Evolutionary conservation across 2,113 vertebrate genomes (phyloP), one percentile per base, ranked within the genome.

Genomic region (Setophaga kirtlandii): DNA sequence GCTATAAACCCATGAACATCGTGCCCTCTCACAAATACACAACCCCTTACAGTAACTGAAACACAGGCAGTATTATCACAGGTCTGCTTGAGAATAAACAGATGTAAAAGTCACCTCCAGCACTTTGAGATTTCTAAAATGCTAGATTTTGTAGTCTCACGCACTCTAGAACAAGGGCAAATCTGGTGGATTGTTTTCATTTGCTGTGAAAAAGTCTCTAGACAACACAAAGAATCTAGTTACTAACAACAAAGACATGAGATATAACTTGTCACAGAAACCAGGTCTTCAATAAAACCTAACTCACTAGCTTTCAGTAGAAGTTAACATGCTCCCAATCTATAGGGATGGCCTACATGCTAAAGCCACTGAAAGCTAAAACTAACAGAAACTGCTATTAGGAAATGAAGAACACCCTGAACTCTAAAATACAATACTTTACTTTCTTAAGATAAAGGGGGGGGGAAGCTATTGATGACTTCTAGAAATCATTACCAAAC

Each of bases 341-440:
- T 58, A 19, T 28, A 49, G 25, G 28, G 12, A 73, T 15, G 7
- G 12, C 31, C 15, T 31, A 52, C 15, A 47, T 0, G 1, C 15
- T 52, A 56, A 62, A 77, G 22, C 3, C 17, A 77, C 19, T 23
- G 30, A 44, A 80, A 68, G 12, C 7, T 46, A 65, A 65, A 69
- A 31, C 20, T 76, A 44, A 24, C 5, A 46, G 6, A 9, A 93
- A 52, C 7, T 52, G 8, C 8, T 44, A 42, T 24, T 9, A 65
- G 6, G 5, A 91, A 60, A 31, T 31, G 3, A 85, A 86, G 22
- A 92, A n/a, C 30, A 81, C 6, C 2, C 37, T 76, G 20, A 60
- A 62, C 22, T 58, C 46, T 65, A 35, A 46, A 58, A 20, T 12
- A 6, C 22, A 68, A 69, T 23, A 58, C 11, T 58, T 41, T 7